Conservation (phyloP, 2,113 vertebrate species). For the Urocitellus parryii region DNA sequence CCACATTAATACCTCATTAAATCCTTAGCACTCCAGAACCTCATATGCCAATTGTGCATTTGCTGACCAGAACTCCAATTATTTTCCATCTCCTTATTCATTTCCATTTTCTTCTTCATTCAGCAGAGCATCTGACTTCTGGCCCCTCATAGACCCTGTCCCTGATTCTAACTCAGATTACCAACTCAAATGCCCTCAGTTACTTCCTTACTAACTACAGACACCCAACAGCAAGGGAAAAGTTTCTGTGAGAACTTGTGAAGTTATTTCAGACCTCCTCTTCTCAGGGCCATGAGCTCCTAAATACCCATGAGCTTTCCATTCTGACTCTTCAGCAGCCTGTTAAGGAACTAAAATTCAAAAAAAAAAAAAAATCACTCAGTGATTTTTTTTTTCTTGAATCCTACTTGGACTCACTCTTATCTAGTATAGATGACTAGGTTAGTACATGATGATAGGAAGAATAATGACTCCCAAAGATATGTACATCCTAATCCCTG, state of each 20-base stretch:
- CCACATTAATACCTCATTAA: neutral
- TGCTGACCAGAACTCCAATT: neutral
- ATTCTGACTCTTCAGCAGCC: neutral
- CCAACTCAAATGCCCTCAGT: neutral
- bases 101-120: neutral
- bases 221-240: neutral
- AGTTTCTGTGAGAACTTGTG: neutral
- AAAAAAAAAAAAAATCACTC: conserved; percentile 25
- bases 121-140: neutral
- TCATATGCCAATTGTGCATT: neutral
- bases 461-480: neutral
- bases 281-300: neutral
- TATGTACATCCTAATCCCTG: neutral
- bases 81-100: neutral
- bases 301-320: neutral
- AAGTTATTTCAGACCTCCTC: neutral
- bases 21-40: neutral
- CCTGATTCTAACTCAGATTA: neutral
- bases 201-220: neutral
- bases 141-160: neutral
- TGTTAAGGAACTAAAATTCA: neutral
- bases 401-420: neutral
- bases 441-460: neutral
- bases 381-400: conserved; percentile 4
- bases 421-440: neutral